These are phyloP conservation scores for Myioborus miniatus DNA, from an alignment of 2,797 vertebrate species.

Conservation along the genomic window DNA sequence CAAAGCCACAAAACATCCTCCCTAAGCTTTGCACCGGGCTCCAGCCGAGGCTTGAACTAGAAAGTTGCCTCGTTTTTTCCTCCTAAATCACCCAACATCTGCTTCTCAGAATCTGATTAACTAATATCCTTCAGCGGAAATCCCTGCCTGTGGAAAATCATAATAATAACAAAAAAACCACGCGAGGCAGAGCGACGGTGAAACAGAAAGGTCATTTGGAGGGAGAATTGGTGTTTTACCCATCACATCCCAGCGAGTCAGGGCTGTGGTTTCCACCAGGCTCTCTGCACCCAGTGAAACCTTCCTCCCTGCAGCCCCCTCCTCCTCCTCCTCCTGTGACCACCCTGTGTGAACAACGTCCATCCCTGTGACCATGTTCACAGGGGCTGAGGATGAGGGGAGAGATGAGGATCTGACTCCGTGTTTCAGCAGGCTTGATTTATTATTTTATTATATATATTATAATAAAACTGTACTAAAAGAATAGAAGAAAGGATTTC, in stretches of 20 bases:
- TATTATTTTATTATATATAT: no score
- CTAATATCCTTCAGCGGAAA: constrained; percentile 66
- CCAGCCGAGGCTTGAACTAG: background rate
- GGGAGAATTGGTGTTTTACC: background rate
- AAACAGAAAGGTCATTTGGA: constrained; percentile 42
- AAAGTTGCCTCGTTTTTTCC: constrained; percentile 34
- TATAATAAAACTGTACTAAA: no score
- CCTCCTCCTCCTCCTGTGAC: background rate
- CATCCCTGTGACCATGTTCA: no score
- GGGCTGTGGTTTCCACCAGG: background rate
- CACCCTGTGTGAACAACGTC: fast-evolving
- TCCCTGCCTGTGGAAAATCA: constrained; percentile 39
- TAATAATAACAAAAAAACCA: background rate
- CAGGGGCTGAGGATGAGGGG: no score
- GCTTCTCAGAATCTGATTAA: constrained; percentile 73
- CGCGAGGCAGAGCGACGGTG: background rate
- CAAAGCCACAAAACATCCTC: background rate
- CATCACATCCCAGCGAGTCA: background rate
- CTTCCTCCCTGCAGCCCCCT: background rate
- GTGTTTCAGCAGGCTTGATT: no score
- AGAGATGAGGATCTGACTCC: no score
- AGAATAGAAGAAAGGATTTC: no score
- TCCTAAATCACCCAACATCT: constrained; percentile 72
- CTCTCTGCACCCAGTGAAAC: background rate
- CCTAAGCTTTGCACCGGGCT: background rate